A percentile compares a stretch with the other conserved stretches of the same genome.
Conservation (phyloP, 2,113 vertebrate genomes). For the Bothrops jararaca region DNA sequence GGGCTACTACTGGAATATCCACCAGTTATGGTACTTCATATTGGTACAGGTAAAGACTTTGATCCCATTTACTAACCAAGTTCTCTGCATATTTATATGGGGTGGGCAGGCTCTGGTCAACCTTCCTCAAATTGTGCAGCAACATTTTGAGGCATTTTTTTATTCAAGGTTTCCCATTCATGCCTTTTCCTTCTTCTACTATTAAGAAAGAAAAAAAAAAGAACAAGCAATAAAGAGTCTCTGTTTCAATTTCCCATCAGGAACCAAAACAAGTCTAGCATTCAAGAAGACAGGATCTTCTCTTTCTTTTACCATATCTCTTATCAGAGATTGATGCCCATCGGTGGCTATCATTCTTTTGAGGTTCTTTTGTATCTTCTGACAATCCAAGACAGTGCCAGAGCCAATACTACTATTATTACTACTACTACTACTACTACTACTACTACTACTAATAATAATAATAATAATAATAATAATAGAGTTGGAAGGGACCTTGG, state of each 20-base stretch:
- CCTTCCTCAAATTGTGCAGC: neutral
- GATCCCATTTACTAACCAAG: fast-evolving
- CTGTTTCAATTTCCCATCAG: neutral
- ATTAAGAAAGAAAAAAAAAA: neutral
- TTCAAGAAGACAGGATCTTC: neutral
- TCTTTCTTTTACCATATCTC: neutral
- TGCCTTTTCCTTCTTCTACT: neutral
- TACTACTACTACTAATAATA: too few relatives aligned
- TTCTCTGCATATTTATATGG: neutral
- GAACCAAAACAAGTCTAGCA: neutral
- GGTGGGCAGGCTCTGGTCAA: neutral
- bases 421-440: too few relatives aligned
- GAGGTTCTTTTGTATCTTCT: neutral
- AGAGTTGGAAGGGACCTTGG: too few relatives aligned
- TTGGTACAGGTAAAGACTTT: constrained; percentile 81
- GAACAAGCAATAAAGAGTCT: neutral
- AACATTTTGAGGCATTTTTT: neutral
- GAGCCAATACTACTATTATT: neutral
- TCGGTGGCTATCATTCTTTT: neutral
- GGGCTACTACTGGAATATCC: constrained; percentile 91
- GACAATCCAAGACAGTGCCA: neutral
- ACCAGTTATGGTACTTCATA: constrained; percentile 86
- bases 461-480: too few relatives aligned
- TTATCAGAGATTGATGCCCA: neutral
- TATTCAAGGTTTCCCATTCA: neutral